Conservation (phyloP, 2,113 vertebrate genomes). For the Boulengeromyrus knoepffleri region DNA sequence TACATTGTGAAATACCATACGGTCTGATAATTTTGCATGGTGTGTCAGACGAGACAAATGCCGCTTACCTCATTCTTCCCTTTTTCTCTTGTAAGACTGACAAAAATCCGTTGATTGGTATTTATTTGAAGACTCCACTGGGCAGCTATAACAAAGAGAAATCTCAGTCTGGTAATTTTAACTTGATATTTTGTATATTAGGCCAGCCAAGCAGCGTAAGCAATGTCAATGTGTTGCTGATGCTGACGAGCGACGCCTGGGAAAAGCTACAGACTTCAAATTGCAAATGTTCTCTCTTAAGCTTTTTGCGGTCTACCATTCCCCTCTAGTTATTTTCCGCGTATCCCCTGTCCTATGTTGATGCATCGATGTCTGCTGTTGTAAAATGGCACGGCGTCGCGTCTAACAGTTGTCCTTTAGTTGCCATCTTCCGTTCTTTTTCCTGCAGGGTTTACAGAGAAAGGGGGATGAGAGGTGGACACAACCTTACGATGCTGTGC, state of each 20-base stretch:
- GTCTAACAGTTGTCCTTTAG: background rate
- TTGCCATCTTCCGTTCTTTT: conserved; percentile 5
- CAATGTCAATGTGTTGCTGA: background rate
- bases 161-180: background rate
- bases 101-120: background rate
- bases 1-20: background rate
- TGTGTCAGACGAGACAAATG: background rate
- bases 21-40: background rate
- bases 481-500: background rate
- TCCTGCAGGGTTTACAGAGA: background rate
- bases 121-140: background rate
- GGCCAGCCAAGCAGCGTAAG: background rate
- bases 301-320: background rate
- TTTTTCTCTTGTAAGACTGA: background rate
- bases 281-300: background rate
- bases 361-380: background rate
- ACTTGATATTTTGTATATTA: background rate
- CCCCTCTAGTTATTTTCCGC: background rate
- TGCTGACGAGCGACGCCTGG: background rate
- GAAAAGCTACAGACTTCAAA: background rate
- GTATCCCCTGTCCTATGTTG: background rate
- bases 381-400: background rate
- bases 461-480: background rate
- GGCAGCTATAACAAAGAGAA: background rate
- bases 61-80: background rate